Conservation (phyloP, 1,140 invertebrate genomes). For the Nymphalis io region DNA sequence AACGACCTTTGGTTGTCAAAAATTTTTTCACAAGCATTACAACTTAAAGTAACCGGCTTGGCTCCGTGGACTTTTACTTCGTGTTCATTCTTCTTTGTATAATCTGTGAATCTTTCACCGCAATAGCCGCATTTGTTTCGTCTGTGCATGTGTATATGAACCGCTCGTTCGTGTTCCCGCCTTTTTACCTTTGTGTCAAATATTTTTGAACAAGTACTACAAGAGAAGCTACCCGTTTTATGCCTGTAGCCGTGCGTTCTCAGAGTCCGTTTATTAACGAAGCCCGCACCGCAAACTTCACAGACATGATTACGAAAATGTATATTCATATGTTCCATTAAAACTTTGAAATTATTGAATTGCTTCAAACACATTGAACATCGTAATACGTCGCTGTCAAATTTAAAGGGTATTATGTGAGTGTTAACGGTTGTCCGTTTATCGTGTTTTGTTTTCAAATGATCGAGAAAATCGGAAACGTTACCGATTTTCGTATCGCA, state of each 20-base stretch:
- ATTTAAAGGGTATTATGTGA: constrained; percentile 52
- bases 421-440: constrained; percentile 40
- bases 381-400: constrained; percentile 38
- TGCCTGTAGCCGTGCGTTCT: constrained; percentile 59
- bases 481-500: constrained; percentile 38
- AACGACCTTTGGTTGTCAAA: constrained; percentile 62
- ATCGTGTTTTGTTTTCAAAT: constrained; percentile 42
- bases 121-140: constrained; percentile 65
- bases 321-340: constrained; percentile 63
- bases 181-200: constrained; percentile 57
- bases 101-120: constrained; percentile 60
- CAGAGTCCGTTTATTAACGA: constrained; percentile 53
- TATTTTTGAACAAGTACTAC: constrained; percentile 53
- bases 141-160: constrained; percentile 50
- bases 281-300: constrained; percentile 53
- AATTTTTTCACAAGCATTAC: constrained; percentile 57
- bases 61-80: constrained; percentile 57
- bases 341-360: constrained; percentile 62
- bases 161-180: constrained; percentile 57
- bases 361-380: constrained; percentile 53
- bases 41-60: constrained; percentile 48
- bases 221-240: constrained; percentile 52
- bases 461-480: constrained; percentile 40
- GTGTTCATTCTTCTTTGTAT: constrained; percentile 62
- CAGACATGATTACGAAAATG: constrained; percentile 63